phyloP scores from a whole-genome alignment of 2,797 vertebrate genomes.

The Carduelis carduelis region DNA sequence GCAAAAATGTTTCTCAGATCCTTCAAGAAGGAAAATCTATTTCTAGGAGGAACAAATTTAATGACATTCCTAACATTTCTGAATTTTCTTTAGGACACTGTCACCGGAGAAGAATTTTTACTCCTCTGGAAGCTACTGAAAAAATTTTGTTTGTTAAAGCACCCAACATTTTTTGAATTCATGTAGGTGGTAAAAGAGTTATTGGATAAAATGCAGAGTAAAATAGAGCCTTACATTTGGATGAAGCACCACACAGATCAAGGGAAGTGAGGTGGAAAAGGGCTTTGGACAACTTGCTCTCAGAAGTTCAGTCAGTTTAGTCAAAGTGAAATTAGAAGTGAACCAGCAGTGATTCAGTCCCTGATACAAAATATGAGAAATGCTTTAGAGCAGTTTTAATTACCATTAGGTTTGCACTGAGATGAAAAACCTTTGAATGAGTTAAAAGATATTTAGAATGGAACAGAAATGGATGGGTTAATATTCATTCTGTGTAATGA shows the following conservation, averaged over 20 bases:
- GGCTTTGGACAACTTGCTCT: not conserved
- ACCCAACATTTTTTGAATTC: not conserved
- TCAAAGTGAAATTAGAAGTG: not conserved
- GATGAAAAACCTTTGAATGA: not conserved
- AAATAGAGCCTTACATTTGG: fast-evolving
- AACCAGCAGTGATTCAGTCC: not conserved
- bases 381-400: not conserved
- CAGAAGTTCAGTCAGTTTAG: not conserved
- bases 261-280: not conserved
- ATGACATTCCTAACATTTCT: not conserved
- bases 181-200: not conserved
- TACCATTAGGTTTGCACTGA: not conserved
- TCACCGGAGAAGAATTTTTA: not conserved
- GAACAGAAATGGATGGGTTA: not conserved
- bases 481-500: not conserved
- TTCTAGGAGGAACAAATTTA: not conserved
- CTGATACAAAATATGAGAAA: not conserved
- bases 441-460: not conserved
- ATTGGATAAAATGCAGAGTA: not conserved
- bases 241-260: not conserved
- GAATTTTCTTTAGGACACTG: not conserved
- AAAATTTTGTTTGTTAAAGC: not conserved
- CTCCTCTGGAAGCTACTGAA: not conserved
- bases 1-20: not conserved
- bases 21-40: not conserved